These are phyloP conservation scores for Monochamus alternatus DNA, from an alignment of 2,888 invertebrate genomes.

Conservation along the genomic window DNA sequence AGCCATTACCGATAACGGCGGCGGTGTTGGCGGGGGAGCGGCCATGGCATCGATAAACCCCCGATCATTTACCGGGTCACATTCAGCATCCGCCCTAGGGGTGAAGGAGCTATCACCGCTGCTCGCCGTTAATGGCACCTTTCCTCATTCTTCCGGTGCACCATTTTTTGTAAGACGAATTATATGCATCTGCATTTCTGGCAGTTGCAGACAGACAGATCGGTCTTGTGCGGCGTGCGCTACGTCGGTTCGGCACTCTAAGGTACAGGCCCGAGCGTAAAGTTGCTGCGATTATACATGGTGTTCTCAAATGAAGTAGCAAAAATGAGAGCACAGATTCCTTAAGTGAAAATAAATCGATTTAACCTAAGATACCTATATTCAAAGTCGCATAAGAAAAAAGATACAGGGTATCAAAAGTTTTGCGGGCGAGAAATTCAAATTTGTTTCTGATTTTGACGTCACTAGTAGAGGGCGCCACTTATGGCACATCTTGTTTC, in stretches of 20 bases:
- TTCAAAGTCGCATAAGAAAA: too few species aligned
- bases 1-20: constrained; percentile 28
- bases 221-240: constrained; percentile 36
- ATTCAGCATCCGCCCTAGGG: constrained; percentile 24
- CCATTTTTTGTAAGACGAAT: constrained; percentile 30
- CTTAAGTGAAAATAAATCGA: too few species aligned
- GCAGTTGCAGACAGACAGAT: constrained; percentile 33
- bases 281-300: background rate
- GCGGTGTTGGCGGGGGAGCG: constrained; percentile 13
- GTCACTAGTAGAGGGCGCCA: too few species aligned
- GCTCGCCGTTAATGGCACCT: constrained; percentile 20
- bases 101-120: constrained; percentile 14
- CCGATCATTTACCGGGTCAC: constrained; percentile 34
- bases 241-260: background rate
- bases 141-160: constrained; percentile 17
- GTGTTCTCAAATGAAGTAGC: too few species aligned
- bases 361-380: too few species aligned
- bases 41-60: constrained; percentile 6
- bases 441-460: too few species aligned
- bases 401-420: too few species aligned
- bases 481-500: too few species aligned
- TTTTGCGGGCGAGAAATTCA: too few species aligned
- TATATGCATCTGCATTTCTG: constrained; percentile 18
- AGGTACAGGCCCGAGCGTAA: constrained; percentile 30
- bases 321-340: too few species aligned